Percentiles rank a stretch among this genome's conserved stretches.
phyloP scores from a whole-genome alignment of 2,797 vertebrate species.

The Pogoniulus pusillus region DNA sequence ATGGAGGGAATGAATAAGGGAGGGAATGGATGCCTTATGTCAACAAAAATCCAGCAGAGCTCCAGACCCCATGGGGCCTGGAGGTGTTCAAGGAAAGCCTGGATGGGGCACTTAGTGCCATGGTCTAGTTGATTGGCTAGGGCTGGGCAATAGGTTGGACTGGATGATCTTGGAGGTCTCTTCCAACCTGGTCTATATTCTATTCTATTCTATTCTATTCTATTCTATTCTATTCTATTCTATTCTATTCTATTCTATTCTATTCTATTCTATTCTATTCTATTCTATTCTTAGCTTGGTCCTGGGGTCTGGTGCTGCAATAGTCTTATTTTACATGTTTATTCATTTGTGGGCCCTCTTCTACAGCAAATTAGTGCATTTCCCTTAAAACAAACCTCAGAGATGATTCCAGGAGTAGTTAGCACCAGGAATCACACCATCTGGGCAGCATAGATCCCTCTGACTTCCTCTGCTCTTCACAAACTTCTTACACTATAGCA shows the following conservation, averaged over 20 bases:
- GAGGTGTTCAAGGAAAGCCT: no score
- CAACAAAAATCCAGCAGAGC: background rate
- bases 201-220: no score
- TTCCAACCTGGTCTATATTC: no score
- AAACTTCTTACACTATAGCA: background rate
- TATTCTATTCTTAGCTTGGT: background rate
- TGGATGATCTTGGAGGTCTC: no score
- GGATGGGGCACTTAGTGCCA: no score
- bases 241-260: no score
- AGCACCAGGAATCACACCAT: background rate
- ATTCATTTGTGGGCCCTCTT: background rate
- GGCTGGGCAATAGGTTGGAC: no score
- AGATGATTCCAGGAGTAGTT: background rate
- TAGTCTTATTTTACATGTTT: background rate
- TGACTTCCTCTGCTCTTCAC: background rate
- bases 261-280: no score
- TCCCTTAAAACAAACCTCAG: background rate
- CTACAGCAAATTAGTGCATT: background rate
- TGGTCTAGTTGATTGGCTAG: no score
- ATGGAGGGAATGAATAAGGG: background rate
- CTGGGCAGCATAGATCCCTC: background rate
- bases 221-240: no score
- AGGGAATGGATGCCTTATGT: background rate
- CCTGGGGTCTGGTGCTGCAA: background rate
- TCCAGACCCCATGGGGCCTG: fast-evolving